Conservation (phyloP, 2,888 invertebrate genomes). For the Uropetala carovei region DNA sequence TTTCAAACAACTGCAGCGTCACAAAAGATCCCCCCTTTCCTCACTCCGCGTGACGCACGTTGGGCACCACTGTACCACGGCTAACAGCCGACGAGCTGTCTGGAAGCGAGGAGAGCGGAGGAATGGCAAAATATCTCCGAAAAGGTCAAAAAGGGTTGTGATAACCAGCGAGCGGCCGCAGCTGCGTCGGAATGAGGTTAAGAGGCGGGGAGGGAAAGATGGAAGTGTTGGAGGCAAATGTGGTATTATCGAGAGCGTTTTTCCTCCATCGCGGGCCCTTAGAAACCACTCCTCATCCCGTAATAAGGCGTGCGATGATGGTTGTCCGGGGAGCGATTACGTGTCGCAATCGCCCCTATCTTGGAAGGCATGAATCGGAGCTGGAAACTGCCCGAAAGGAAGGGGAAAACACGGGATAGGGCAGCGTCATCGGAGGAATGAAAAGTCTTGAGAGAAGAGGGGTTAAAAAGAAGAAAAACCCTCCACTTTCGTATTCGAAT, state of each 20-base stretch:
- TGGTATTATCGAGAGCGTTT: background rate
- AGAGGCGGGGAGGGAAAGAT: background rate
- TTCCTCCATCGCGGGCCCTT: background rate
- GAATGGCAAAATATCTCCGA: background rate
- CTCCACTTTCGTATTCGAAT: background rate
- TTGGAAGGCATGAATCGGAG: background rate
- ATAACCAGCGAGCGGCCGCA: background rate
- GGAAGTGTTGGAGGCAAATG: background rate
- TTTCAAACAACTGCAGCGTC: too few species aligned
- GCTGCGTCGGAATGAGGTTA: background rate
- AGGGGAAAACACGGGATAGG: background rate
- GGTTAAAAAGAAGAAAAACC: background rate
- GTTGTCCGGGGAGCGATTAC: slow-evolving; percentile 23
- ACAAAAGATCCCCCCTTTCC: too few species aligned
- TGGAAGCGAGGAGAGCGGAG: background rate
- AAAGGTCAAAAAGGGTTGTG: slow-evolving; percentile 29
- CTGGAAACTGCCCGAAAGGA: background rate
- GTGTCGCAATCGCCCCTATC: slow-evolving; percentile 38
- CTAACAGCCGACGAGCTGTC: slow-evolving; percentile 6
- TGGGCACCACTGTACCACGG: background rate
- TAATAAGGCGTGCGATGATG: background rate
- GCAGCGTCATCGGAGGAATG: background rate
- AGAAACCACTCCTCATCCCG: background rate
- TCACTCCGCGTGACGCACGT: background rate
- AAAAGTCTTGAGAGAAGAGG: background rate